Base-by-base conservation (phyloP, 1,140 invertebrate genomes). In the Luehdorfia chinensis region DNA sequence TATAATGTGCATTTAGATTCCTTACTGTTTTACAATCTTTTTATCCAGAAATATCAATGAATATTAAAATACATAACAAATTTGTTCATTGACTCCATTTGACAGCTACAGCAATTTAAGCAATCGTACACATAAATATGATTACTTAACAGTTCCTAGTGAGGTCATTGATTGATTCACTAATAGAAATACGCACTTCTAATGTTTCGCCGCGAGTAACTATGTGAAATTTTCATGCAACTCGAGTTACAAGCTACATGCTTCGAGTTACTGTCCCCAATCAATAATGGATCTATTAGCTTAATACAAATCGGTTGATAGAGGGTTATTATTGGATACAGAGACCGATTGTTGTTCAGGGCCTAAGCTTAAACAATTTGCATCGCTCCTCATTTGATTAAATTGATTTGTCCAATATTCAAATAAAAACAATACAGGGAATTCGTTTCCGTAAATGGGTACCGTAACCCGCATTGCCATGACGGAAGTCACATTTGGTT, bases 191-290 rank as follows among this genome's bases (percentile, higher is more conserved):
- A n/a, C n/a, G n/a, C n/a, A 28, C 19, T 12, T 25, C 55, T 30
- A 19, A 19, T 37, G 46, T 53, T 54, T 50, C 50, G 45, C n/a
- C 19, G 19, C 34, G 1, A 6, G 34, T 37, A 6, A 9, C 13
- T 27, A 27, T 41, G 37, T 27, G 23, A 27, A 41, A 41, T 16
- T 39, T 39, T 39, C 8, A 9, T 33, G 12, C 27, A 13, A 13
- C 21, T 41, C 37, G 18, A 18, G 14, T 41, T 41, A 14, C 47
- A 33, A 43, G 18, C 45, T 50, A 48, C 50, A 39, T 31, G 44
- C 47, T 50, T 67, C 55, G 50, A 54, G 48, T 75, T 72, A 64
- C 60, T 59, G 49, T 44, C 46, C 46, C 47, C 48, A 68, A 71
- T 74, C 64, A 55, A 55, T 51, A 31, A 51, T 48, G 49, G 54